A percentile compares a stretch with the other conserved stretches of the same genome.
Conservation (phyloP, 2,888 invertebrate species). For the Andrena bucephala region DNA sequence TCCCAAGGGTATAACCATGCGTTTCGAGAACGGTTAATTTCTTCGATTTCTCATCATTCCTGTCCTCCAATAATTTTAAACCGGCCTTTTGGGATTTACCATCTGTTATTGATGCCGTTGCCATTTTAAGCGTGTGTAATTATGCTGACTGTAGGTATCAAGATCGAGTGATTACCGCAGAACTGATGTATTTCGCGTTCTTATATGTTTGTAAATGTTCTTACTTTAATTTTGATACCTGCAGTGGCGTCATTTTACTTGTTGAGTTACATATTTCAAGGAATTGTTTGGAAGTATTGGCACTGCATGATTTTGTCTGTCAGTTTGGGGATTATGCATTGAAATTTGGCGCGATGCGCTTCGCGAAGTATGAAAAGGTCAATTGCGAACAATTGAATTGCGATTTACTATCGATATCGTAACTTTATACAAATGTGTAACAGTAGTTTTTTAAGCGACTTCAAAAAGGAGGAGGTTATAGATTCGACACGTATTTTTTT, state of each 20-base stretch:
- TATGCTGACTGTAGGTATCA: conserved; percentile 31
- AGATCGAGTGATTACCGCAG: background rate
- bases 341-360: conserved; percentile 40
- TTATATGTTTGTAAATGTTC: background rate
- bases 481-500: too few species aligned
- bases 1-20: conserved; percentile 91
- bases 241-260: conserved; percentile 32
- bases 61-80: conserved; percentile 34
- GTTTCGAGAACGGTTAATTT: conserved; percentile 90
- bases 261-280: conserved; percentile 29
- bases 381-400: conserved; percentile 41
- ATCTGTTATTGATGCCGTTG: conserved; percentile 66
- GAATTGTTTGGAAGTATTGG: background rate
- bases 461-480: too few species aligned
- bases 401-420: background rate
- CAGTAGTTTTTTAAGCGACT: background rate
- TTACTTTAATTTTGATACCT: conserved; percentile 18
- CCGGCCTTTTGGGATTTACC: conserved; percentile 40
- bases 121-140: conserved; percentile 63
- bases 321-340: conserved; percentile 14
- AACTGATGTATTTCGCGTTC: background rate
- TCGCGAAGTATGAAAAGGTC: conserved; percentile 1
- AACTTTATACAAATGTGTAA: conserved; percentile 1
- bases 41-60: conserved; percentile 66
- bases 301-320: conserved; percentile 14